These are phyloP conservation scores for Sula dactylatra DNA, from an alignment of 2,113 vertebrate species.

Conservation along the genomic window DNA sequence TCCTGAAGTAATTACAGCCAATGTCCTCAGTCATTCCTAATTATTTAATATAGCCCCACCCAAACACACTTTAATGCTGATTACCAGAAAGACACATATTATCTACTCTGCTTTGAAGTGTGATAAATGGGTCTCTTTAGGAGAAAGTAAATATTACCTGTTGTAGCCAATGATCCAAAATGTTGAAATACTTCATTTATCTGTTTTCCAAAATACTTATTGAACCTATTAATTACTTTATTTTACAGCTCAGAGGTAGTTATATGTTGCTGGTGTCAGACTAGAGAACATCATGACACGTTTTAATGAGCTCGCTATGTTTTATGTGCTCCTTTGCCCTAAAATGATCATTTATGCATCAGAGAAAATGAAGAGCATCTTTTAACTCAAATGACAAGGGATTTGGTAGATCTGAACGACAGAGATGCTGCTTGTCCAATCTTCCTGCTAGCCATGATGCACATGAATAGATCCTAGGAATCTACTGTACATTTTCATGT, in stretches of 20 bases:
- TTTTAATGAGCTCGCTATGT: background rate
- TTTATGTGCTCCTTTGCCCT: background rate
- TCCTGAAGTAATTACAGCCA: conserved; percentile 39
- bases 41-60: background rate
- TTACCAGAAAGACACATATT: background rate
- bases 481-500: background rate
- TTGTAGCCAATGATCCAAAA: background rate
- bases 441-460: background rate
- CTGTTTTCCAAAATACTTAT: background rate
- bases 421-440: background rate
- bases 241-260: background rate
- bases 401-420: background rate
- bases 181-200: background rate
- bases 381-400: background rate
- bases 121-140: background rate
- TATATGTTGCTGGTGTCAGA: background rate
- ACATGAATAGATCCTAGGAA: background rate
- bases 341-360: background rate
- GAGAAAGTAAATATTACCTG: background rate
- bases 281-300: background rate
- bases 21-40: background rate
- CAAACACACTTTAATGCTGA: background rate
- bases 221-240: background rate
- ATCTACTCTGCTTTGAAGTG: background rate
- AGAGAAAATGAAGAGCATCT: background rate